A percentile compares a stretch with the other conserved stretches of the same genome.
phyloP scores from a whole-genome alignment of 1,140 invertebrate species.

The Camponotus pennsylvanicus region DNA sequence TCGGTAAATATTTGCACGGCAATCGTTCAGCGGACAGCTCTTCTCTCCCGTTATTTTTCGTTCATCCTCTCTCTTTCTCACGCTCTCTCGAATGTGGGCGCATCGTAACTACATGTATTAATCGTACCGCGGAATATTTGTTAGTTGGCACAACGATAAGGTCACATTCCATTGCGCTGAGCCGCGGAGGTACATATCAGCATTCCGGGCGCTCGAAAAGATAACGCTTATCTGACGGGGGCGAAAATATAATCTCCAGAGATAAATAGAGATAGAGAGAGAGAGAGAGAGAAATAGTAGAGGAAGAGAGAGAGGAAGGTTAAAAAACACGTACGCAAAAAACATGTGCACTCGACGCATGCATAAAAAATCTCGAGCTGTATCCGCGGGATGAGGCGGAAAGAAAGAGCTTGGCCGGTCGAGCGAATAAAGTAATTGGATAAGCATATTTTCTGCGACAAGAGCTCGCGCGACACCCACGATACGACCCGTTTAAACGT shows the following conservation, averaged over 20 bases:
- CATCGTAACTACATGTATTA: constrained; percentile 18
- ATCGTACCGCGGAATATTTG: constrained; percentile 61
- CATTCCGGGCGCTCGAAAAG: constrained; percentile 44
- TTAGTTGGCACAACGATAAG: constrained; percentile 73
- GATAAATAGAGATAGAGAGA: neutral
- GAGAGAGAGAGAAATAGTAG: neutral
- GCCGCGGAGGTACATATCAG: constrained; percentile 61
- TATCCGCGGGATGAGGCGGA: no score
- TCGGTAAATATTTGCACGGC: constrained; percentile 63
- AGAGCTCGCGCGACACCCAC: neutral
- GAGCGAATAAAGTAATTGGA: constrained; percentile 49
- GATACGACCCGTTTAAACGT: constrained; percentile 41
- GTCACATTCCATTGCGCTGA: constrained; percentile 64
- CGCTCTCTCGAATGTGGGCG: neutral
- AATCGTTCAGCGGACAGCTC: constrained; percentile 15
- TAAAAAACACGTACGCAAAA: neutral
- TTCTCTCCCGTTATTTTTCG: neutral
- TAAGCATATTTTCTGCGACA: constrained; percentile 42
- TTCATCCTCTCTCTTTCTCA: neutral
- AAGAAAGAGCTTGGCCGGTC: neutral
- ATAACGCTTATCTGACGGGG: constrained; percentile 62
- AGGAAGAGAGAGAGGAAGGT: neutral
- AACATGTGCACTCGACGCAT: no score
- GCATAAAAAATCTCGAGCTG: no score
- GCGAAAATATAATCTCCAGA: constrained; percentile 25